Evolutionary conservation across 1,140 invertebrate genomes (phyloP), one percentile per base, ranked within the genome.

Genomic region (Adoxophyes honmai): DNA sequence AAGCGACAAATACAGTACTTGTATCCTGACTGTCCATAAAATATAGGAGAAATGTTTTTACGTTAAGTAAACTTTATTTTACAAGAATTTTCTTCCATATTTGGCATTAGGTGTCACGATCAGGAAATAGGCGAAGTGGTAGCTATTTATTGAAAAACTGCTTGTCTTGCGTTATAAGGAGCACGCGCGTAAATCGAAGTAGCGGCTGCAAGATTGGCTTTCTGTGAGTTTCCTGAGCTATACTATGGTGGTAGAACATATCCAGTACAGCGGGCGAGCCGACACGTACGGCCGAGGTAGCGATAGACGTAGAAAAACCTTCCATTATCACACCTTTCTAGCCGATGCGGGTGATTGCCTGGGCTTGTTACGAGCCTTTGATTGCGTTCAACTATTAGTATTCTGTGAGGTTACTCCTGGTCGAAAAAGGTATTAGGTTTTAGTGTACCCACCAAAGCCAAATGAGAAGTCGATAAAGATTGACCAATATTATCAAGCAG

Each of bases 241-340:
- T 3, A 28, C 6, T 28, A 28, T 6, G 21, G 21, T 28, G 6
- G 21, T 18, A 10, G 6, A 44, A 10, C 18, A n/a, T 13, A 48
- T 33, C n/a, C 10, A 9, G n/a, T 2, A 11, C 21, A n/a, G n/a
- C 11, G 42, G 36, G 18, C 53, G 37, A 16, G 15, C 53, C 53
- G 10, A 5, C 53, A 55, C 53, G 53, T 55, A 55, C 53, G 21
- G 5, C 11, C 11, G 42, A 11, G 42, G 42, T 48, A 48, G 21
- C 42, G 42, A 48, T 48, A 48, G 42, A n/a, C 16, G 39, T 21
- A 55, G 53, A 55, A 55, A 55, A 55, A 55, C 53, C 53, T 18
- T 15, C 35, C 35, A 60, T 67, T 62, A 68, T 68, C 36, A 57
- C 58, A 63, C 59, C 52, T 62, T 67, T 61, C 35, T 6, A 5